Conservation (phyloP, 1,140 invertebrate species). For the Brachionus plicatilis region DNA sequence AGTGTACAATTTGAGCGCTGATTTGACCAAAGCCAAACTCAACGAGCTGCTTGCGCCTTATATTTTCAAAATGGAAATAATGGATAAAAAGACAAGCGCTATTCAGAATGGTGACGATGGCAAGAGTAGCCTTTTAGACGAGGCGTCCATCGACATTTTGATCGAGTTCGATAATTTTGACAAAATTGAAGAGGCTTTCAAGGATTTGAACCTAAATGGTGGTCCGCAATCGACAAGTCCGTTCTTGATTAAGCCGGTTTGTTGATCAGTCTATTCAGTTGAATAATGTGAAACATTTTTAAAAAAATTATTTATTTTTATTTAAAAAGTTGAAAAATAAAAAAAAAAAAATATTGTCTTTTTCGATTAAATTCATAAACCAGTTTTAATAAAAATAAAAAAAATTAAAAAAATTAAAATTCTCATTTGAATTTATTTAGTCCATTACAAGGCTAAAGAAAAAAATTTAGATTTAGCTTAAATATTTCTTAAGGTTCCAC, state of each 20-base stretch:
- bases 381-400: neutral
- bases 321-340: constrained; percentile 12
- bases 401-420: neutral
- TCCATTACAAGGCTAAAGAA: neutral
- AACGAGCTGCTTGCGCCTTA: constrained; percentile 15
- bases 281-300: constrained; percentile 16
- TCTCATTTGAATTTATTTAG: neutral
- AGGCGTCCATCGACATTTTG: neutral
- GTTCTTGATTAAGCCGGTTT: constrained; percentile 9
- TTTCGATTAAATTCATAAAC: constrained; percentile 10
- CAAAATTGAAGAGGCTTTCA: constrained; percentile 27
- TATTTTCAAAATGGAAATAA: constrained; percentile 7
- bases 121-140: neutral
- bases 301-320: constrained; percentile 17
- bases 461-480: neutral
- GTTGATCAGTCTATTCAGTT: neutral
- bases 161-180: constrained; percentile 32
- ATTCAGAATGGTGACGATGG: neutral
- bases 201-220: constrained; percentile 15
- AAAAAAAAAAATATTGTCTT: neutral
- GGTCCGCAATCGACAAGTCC: neutral
- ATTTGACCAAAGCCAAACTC: neutral
- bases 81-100: neutral
- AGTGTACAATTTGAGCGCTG: constrained; percentile 26
- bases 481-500: no score